Conservation (phyloP, 2,113 vertebrate species). For the Siniperca knerii region DNA sequence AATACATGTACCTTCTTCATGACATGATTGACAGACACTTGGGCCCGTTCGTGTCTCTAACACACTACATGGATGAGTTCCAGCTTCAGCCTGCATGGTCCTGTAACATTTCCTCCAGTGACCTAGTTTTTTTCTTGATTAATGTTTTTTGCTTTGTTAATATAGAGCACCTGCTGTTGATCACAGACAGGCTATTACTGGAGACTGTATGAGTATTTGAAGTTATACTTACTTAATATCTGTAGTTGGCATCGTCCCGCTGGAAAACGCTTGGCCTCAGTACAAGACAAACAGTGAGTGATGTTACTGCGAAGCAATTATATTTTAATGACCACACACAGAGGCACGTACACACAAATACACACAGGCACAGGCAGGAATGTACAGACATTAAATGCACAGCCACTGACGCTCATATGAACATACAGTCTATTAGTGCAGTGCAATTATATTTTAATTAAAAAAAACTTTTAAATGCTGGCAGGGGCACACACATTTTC, state of each 20-base stretch:
- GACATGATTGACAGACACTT: not conserved
- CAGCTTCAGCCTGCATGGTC: not conserved
- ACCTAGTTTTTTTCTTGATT: constrained; percentile 28
- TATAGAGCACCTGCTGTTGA: constrained; percentile 50
- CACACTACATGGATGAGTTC: not conserved
- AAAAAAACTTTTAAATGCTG: not conserved
- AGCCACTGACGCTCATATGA: not conserved
- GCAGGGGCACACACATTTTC: not conserved
- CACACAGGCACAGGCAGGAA: not conserved
- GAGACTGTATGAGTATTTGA: constrained; percentile 38
- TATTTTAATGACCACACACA: constrained; percentile 43
- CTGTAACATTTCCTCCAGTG: constrained; percentile 12
- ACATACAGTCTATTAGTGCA: not conserved
- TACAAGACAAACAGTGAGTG: constrained; percentile 39
- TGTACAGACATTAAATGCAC: not conserved
- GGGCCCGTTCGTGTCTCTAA: not conserved
- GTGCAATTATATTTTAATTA: constrained; percentile 29
- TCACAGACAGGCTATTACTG: constrained; percentile 38
- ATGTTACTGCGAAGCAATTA: constrained; percentile 20
- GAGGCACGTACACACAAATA: not conserved
- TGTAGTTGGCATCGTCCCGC: constrained; percentile 18
- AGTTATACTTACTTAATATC: constrained; percentile 46
- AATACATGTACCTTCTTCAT: not conserved
- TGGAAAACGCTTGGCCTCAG: constrained; percentile 17
- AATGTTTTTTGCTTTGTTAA: constrained; percentile 1